Conservation (phyloP, 2,888 invertebrate genomes). For the Trimorus sp. region DNA sequence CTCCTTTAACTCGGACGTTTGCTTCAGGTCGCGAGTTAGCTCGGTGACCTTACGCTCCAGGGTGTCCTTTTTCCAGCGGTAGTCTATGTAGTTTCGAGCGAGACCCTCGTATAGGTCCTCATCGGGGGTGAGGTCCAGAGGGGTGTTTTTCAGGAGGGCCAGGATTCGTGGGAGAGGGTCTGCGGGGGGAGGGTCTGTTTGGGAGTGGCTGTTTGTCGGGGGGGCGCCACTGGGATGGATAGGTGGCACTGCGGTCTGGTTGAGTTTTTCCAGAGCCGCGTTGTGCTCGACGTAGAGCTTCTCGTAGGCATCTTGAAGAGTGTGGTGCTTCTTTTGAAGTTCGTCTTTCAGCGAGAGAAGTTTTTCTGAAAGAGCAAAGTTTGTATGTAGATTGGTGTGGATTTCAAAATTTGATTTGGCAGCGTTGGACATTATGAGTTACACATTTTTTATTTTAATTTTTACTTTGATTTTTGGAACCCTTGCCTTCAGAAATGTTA, state of each 20-base stretch:
- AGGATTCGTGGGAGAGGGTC: slow-evolving; percentile 75
- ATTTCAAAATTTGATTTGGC: no score
- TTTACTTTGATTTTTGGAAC: no score
- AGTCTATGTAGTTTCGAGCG: slow-evolving; percentile 74
- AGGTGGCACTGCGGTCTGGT: neutral
- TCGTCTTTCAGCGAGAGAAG: slow-evolving; percentile 80
- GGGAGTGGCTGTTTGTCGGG: neutral
- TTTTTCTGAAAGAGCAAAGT: slow-evolving; percentile 74
- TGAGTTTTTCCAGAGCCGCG: slow-evolving; percentile 75
- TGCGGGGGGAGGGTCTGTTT: slow-evolving; percentile 34
- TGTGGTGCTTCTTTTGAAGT: slow-evolving; percentile 83
- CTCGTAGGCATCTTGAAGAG: slow-evolving; percentile 83
- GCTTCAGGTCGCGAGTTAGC: slow-evolving; percentile 75
- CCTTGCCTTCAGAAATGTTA: no score
- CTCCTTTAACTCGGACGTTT: slow-evolving; percentile 74
- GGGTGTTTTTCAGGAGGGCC: slow-evolving; percentile 79
- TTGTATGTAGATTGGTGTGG: no score
- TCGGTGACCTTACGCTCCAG: slow-evolving; percentile 79
- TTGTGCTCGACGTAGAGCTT: slow-evolving; percentile 78
- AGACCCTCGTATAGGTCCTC: slow-evolving; percentile 74
- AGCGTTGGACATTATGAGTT: no score
- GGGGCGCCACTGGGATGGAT: neutral
- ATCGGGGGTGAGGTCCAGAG: slow-evolving; percentile 77
- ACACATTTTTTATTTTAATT: no score
- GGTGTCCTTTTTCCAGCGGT: slow-evolving; percentile 78